Evolutionary conservation across 2,113 vertebrate genomes (phyloP), one percentile per base, ranked within the genome.

Genomic region (Neolamprologus caudopunctatus): DNA sequence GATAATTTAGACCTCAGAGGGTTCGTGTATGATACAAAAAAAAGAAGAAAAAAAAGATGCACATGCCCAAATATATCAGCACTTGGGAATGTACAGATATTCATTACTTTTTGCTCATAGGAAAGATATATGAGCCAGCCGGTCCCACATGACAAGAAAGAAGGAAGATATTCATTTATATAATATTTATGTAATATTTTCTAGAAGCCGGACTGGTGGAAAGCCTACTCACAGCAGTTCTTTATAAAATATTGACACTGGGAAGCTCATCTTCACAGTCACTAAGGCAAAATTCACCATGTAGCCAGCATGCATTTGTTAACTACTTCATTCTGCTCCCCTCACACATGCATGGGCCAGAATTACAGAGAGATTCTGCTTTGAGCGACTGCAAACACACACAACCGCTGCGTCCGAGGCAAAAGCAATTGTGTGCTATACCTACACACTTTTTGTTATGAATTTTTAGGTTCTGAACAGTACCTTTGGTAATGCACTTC

Each of bases 191-290:
- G 40, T 84, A 19, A 89, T 87, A 71, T 47, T 89, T 85, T 89
- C 58, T 68, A 37, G 40, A 82, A 10, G 53, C 8, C 1, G 8
- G 28, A 68, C 33, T 68, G 40, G 37, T 82, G 14, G 26, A 63
- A 45, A 85, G 53, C 79, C 68, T 88, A 54, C 42, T 82, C 42
- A 4, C 81, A 80, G 88, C 87, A 55, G 14, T 11, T 87, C 19
- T 55, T 88, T 80, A 92, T 95, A 88, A 94, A 95, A 95, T 94
- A 94, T 94, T 94, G 89, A 95, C 87, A 90, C 14, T 28, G 16
- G 58, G 73, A 86, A 84, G 83, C 88, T 90, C 91, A 87, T 87
- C 78, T 82, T 85, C 83, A 47, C 68, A 66, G 24, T 58, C 6
- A 3, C 31, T 28, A 31, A 57, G 61, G 26, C 31, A 83, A 85